These are phyloP conservation scores for Lochmaea capreae DNA, from an alignment of 2,888 invertebrate genomes.

Conservation along the genomic window DNA sequence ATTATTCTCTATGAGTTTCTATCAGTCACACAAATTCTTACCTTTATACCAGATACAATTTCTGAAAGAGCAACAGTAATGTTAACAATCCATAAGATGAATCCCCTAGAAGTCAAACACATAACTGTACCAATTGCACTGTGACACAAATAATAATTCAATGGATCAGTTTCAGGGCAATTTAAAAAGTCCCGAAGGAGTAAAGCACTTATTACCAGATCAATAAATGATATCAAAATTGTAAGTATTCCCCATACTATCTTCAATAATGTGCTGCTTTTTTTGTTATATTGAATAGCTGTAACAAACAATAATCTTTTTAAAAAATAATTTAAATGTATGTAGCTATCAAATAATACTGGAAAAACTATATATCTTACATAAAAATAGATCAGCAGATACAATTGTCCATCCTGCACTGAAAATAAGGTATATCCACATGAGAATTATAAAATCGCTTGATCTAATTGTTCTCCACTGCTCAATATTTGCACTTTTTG, in stretches of 20 bases:
- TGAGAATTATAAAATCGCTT: slow-evolving; percentile 46
- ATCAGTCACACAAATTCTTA: slow-evolving; percentile 30
- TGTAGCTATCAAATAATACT: too few species aligned
- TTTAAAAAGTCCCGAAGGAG: slow-evolving; percentile 46
- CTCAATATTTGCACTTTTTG: neutral
- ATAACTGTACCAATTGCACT: slow-evolving; percentile 54
- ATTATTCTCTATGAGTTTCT: too few species aligned
- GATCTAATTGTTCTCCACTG: slow-evolving; percentile 43
- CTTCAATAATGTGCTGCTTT: slow-evolving; percentile 36
- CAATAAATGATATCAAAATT: slow-evolving; percentile 44
- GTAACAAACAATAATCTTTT: slow-evolving; percentile 26
- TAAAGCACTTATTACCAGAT: slow-evolving; percentile 46
- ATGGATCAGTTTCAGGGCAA: slow-evolving; percentile 9
- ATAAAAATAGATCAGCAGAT: slow-evolving; percentile 46
- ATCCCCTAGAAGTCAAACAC: slow-evolving; percentile 64
- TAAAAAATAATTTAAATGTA: neutral
- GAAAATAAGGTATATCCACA: slow-evolving; percentile 51
- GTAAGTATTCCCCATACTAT: slow-evolving; percentile 44
- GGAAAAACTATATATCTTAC: slow-evolving; percentile 35
- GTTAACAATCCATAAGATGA: slow-evolving; percentile 65
- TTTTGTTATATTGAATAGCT: slow-evolving; percentile 44
- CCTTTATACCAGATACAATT: slow-evolving; percentile 42
- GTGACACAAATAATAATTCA: slow-evolving; percentile 36
- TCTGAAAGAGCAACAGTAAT: slow-evolving; percentile 52
- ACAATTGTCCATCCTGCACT: slow-evolving; percentile 48